Conservation (phyloP, 2,113 vertebrate species). For the Serinus canaria region DNA sequence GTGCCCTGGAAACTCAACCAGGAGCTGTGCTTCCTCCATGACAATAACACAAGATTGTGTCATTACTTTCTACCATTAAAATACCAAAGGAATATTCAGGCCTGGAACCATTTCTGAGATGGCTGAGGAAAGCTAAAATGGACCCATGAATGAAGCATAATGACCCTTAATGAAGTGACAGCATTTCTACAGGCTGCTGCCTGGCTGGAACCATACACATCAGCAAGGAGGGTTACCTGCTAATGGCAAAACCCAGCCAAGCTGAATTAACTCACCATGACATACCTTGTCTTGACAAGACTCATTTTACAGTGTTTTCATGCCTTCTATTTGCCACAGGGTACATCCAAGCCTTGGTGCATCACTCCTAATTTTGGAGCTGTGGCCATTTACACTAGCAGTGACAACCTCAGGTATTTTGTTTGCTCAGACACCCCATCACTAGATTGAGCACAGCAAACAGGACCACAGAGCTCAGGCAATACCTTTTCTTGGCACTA, state of each 20-base stretch:
- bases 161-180: background rate
- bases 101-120: background rate
- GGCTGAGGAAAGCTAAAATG: fast-evolving
- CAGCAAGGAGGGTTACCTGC: background rate
- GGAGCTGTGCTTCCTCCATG: background rate
- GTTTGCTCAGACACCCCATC: background rate
- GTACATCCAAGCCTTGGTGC: background rate
- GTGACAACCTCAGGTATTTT: background rate
- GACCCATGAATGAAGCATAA: background rate
- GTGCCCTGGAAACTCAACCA: background rate
- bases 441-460: fast-evolving
- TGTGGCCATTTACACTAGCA: background rate
- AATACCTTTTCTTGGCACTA: background rate
- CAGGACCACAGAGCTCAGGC: background rate
- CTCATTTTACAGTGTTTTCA: background rate
- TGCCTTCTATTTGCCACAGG: background rate
- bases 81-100: background rate
- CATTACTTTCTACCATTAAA: background rate
- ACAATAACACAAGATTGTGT: background rate
- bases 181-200: background rate
- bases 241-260: background rate
- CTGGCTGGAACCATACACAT: background rate
- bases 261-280: background rate
- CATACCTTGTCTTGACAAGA: background rate
- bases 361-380: background rate